phyloP scores from a whole-genome alignment of 1,140 invertebrate genomes.

The Bombus sibiricus region DNA sequence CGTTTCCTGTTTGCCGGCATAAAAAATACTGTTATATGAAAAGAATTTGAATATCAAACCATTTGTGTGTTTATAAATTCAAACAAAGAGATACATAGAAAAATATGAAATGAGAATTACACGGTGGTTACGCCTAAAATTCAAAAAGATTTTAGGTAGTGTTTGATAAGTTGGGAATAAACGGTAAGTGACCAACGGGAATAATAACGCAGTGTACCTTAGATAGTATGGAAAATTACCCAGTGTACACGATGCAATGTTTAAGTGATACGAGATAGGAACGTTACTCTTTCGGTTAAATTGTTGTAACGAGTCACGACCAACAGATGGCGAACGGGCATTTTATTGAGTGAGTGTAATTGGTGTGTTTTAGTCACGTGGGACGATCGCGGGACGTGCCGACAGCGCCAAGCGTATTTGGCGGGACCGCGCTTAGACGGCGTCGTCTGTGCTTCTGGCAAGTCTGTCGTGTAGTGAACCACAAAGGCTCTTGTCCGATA shows the following conservation, averaged over 20 bases:
- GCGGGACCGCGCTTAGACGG: conserved; percentile 78
- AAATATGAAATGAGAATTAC: not conserved
- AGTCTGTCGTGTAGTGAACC: conserved; percentile 72
- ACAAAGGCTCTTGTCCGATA: conserved; percentile 71
- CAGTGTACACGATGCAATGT: conserved; percentile 5
- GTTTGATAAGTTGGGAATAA: conserved; percentile 21
- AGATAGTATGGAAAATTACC: conserved; percentile 40
- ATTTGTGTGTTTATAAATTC: not conserved
- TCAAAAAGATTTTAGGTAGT: not conserved
- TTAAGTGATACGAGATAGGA: conserved; percentile 20
- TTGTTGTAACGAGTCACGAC: not conserved
- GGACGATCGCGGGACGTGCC: conserved; percentile 63
- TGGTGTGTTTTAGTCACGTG: conserved; percentile 73
- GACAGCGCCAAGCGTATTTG: conserved; percentile 78
- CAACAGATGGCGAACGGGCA: conserved; percentile 44
- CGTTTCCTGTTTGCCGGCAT: not conserved
- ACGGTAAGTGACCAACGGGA: conserved; percentile 7
- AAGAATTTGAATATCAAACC: not conserved
- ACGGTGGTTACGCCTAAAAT: not conserved
- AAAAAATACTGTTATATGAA: not conserved
- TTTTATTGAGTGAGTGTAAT: conserved; percentile 43
- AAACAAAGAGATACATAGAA: not conserved
- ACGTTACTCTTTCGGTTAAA: not conserved
- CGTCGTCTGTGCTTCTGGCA: conserved; percentile 73
- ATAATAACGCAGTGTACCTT: conserved; percentile 24